These are phyloP conservation scores for Phorcus lineatus DNA, from an alignment of 2,888 invertebrate species.

Conservation along the genomic window DNA sequence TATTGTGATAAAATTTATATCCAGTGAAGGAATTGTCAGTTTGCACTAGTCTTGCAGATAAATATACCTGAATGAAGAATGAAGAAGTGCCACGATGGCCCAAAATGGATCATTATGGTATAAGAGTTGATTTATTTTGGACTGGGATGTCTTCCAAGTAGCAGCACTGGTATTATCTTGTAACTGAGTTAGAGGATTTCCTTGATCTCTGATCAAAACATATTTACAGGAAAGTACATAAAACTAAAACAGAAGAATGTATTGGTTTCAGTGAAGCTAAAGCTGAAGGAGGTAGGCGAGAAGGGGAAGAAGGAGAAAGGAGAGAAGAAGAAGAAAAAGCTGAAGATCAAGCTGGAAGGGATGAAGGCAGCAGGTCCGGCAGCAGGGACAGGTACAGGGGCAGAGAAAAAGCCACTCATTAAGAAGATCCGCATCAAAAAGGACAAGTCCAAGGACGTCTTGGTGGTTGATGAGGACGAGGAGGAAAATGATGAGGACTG, in stretches of 20 bases:
- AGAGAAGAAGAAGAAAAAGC: constrained; percentile 59
- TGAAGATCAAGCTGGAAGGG: constrained; percentile 36
- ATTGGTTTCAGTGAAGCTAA: constrained; percentile 5
- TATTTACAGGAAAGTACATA: constrained; percentile 20
- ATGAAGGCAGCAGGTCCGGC: not conserved
- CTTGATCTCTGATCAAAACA: constrained; percentile 35
- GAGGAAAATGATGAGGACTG: constrained; percentile 70
- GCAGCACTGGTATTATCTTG: too few species aligned
- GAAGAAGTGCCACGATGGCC: too few species aligned
- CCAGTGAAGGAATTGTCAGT: too few species aligned
- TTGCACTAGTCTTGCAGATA: too few species aligned
- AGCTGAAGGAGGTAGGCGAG: not conserved
- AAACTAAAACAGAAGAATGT: not conserved
- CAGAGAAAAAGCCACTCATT: constrained; percentile 51
- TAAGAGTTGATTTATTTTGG: too few species aligned
- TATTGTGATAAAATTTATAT: too few species aligned
- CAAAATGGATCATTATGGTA: too few species aligned
- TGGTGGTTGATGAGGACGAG: constrained; percentile 55
- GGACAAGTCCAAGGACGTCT: constrained; percentile 54
- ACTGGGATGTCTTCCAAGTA: too few species aligned
- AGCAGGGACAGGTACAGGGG: constrained; percentile 44
- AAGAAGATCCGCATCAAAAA: constrained; percentile 55
- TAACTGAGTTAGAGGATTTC: not conserved
- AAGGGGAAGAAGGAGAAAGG: constrained; percentile 33
- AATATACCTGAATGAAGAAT: too few species aligned